Evolutionary conservation across 2,888 invertebrate species (phyloP), one percentile per base, ranked within the genome.

Genomic region (Hololepta plana): DNA sequence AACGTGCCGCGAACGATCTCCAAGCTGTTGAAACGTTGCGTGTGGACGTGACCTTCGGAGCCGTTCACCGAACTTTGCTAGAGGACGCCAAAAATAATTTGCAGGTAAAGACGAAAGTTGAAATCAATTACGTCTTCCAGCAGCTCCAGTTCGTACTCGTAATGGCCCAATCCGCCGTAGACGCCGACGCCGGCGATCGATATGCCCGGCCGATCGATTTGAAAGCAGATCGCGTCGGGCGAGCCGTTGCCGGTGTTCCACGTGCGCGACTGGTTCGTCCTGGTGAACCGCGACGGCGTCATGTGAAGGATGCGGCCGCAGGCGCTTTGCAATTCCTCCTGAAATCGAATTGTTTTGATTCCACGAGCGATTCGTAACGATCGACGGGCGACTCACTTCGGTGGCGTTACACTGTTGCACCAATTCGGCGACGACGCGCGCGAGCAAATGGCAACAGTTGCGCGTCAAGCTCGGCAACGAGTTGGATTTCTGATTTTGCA

Each of bases 211-310:
- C 80, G 66, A 57, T 96, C 93, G 6, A 95, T 91, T 16, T 79
- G 75, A 46, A 95, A 90, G 43, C 85, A 85, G 42, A 98, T 81
- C 1, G 93, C 93, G 57, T 98, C 96, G 0, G 93, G 88, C 6
- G 88, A 88, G 15, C 93, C 93, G 50, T 88, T 90, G 3, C 93
- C 90, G 0, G 93, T 90, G 51, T 95, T 93, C 96, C 96, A 96
- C 1, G 84, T 81, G 22, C 88, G 71, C 24, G 79, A 76, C 38
- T 80, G 74, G 50, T 90, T 91, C 22, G 82, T 77, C 24, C 88
- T 72, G 20, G 85, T 80, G 53, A 95, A 96, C 13, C 95, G 67
- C 16, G 82, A 80, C 0, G 88, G 85, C 0, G 91, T 90, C 22
- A 77, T 69, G 35, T 85, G 71, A 38, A 88, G 60, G 17, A 82